Conservation (phyloP, 2,797 vertebrate genomes). For the Pempheris klunzingeri region DNA sequence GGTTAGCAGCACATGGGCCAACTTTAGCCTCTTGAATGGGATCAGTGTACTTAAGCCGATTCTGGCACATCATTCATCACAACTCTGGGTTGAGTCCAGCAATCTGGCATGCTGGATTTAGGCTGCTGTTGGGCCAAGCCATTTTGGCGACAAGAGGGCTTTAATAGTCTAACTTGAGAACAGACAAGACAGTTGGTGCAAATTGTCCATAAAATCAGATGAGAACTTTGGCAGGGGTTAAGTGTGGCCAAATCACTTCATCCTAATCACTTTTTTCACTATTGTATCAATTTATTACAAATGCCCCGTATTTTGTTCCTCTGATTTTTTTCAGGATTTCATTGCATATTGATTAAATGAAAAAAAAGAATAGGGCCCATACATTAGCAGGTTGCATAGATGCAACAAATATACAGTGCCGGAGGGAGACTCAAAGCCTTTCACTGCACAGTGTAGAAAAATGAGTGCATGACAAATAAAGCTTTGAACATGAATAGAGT, state of each 20-base stretch:
- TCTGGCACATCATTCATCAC: slow-evolving; percentile 30
- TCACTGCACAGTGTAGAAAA: too few species aligned
- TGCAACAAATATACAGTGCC: not conserved
- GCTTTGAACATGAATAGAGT: too few species aligned
- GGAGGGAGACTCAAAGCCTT: not conserved
- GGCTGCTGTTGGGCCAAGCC: slow-evolving; percentile 1
- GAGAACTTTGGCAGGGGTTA: not conserved
- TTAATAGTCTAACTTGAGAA: slow-evolving; percentile 30
- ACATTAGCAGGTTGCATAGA: slow-evolving; percentile 7
- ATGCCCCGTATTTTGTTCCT: not conserved
- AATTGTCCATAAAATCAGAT: slow-evolving; percentile 11
- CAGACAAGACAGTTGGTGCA: not conserved
- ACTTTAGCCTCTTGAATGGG: slow-evolving; percentile 19
- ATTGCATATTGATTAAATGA: not conserved
- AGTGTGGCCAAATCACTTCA: not conserved
- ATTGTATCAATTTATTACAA: slow-evolving; percentile 6
- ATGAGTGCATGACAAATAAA: too few species aligned
- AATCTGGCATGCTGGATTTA: slow-evolving; percentile 27
- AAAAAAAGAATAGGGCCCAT: not conserved
- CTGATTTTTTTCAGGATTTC: not conserved
- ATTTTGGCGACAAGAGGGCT: slow-evolving; percentile 5
- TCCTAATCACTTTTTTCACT: too few species aligned
- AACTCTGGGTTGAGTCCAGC: slow-evolving; percentile 18
- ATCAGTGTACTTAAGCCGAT: slow-evolving; percentile 16
- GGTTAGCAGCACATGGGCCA: slow-evolving; percentile 36